Percentiles rank a stretch among this genome's conserved stretches.
These are phyloP conservation scores for Harpalus rufipes DNA, from an alignment of 2,888 invertebrate species.

Conservation along the genomic window DNA sequence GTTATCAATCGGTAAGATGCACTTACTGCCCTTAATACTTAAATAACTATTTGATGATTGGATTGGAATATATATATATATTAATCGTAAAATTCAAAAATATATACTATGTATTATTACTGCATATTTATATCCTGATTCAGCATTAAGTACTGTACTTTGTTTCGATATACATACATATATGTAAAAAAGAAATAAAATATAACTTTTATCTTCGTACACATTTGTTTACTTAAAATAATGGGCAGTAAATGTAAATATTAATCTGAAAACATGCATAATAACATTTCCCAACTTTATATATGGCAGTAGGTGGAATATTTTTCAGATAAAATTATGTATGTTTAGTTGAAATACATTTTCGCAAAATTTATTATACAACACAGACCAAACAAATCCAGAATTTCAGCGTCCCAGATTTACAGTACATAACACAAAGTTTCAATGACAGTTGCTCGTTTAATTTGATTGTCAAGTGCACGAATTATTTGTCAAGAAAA, in stretches of 20 bases:
- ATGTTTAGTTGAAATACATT: background rate
- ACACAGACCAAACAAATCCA: background rate
- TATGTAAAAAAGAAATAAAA: background rate
- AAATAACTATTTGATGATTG: no score
- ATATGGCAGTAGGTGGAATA: background rate
- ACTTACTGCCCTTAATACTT: no score
- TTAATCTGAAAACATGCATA: background rate
- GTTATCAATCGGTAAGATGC: no score
- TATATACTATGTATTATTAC: no score
- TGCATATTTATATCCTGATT: no score
- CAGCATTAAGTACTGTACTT: background rate
- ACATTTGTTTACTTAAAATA: background rate
- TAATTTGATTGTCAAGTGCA: slow-evolving; percentile 27
- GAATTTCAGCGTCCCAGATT: background rate
- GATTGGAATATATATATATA: no score
- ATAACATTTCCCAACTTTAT: background rate
- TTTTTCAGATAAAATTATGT: slow-evolving; percentile 7
- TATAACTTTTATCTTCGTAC: background rate
- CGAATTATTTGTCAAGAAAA: slow-evolving; percentile 30
- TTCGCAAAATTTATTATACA: background rate
- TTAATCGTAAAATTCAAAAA: no score
- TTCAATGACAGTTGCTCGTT: slow-evolving; percentile 1
- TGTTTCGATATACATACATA: background rate
- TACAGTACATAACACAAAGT: background rate
- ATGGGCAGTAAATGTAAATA: background rate